A percentile compares a stretch with the other conserved stretches of the same genome.
Conservation (phyloP, 2,888 invertebrate species). For the Cerceris ruficornis region DNA sequence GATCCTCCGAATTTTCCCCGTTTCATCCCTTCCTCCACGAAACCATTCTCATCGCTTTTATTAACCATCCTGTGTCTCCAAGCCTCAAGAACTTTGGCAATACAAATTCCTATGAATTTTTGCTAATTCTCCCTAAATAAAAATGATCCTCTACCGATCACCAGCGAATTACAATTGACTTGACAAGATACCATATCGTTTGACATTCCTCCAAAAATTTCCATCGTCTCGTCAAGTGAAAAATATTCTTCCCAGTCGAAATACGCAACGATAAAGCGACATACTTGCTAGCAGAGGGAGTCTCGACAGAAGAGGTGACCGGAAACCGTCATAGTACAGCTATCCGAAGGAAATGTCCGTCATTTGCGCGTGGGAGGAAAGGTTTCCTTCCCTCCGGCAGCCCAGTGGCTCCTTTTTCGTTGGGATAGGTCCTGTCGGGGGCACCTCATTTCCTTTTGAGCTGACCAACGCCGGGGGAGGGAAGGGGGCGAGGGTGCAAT, state of each 20-base stretch:
- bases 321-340: constrained; percentile 25
- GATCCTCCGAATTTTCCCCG: background rate
- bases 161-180: too few relatives aligned
- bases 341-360: constrained; percentile 53
- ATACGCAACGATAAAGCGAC: constrained; percentile 3
- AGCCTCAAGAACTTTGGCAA: too few relatives aligned
- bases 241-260: background rate
- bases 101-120: too few relatives aligned
- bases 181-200: too few relatives aligned
- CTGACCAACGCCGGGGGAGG: constrained; percentile 46
- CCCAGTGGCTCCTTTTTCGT: constrained; percentile 66
- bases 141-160: too few relatives aligned
- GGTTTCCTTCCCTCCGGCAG: constrained; percentile 54
- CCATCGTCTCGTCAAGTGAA: too few relatives aligned
- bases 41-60: background rate
- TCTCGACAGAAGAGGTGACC: constrained; percentile 24
- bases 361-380: constrained; percentile 45
- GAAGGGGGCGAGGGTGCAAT: constrained; percentile 42
- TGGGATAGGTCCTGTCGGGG: constrained; percentile 69
- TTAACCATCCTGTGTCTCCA: background rate
- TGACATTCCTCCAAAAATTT: too few relatives aligned
- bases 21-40: background rate
- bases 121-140: too few relatives aligned
- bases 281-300: too few relatives aligned
- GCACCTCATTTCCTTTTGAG: constrained; percentile 71